phyloP scores from a whole-genome alignment of 2,888 invertebrate species.

The Caenorhabditis drosophilae region DNA sequence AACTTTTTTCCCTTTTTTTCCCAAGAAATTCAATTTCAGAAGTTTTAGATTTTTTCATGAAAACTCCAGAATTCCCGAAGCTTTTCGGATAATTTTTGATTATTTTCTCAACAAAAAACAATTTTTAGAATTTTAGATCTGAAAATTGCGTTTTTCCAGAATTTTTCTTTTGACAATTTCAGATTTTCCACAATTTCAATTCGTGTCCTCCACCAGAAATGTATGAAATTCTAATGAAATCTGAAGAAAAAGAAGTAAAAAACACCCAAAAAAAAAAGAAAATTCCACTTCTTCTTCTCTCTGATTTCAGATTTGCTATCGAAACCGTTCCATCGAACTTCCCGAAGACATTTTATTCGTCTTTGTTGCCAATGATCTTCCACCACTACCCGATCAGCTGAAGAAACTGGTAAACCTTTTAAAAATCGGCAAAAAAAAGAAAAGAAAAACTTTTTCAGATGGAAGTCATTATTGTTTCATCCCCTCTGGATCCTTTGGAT shows the following conservation, averaged over 20 bases:
- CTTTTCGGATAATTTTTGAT: no score
- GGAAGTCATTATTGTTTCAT: conserved; percentile 29
- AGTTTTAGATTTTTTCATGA: no score
- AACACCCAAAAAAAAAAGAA: background rate
- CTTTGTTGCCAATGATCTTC: conserved; percentile 22
- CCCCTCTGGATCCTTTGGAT: conserved; percentile 11
- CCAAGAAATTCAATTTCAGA: no score
- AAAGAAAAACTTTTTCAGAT: conserved; percentile 21
- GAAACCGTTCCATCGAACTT: conserved; percentile 25
- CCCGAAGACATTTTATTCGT: conserved; percentile 43
- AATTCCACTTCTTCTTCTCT: background rate
- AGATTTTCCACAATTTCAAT: conserved; percentile 31
- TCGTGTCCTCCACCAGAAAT: conserved; percentile 35
- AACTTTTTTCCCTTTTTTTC: no score
- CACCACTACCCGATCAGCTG: conserved; percentile 32
- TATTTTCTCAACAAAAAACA: background rate
- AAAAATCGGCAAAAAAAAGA: background rate
- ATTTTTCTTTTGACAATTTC: conserved; percentile 1
- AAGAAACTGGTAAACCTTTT: conserved; percentile 27
- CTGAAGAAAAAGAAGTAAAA: conserved; percentile 29
- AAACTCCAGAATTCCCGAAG: no score
- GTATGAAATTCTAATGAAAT: conserved; percentile 38
- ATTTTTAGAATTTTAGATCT: background rate
- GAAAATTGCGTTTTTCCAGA: background rate
- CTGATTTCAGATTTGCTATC: conserved; percentile 24